These are phyloP conservation scores for Holothuria leucospilota DNA, from an alignment of 53 echinoderm and acorn worm species.

Conservation along the genomic window DNA sequence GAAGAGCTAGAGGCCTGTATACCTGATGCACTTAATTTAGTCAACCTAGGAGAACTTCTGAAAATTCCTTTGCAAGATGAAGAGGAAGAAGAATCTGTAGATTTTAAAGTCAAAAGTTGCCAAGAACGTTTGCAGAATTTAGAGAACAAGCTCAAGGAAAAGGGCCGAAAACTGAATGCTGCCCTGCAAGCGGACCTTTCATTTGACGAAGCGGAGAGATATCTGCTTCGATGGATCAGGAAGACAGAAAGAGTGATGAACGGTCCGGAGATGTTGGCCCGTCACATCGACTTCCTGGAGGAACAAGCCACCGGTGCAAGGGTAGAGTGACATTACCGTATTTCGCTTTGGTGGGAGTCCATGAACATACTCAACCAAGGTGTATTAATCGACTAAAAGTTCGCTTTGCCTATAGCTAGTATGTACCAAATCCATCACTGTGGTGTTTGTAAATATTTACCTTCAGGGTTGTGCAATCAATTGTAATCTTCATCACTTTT, in stretches of 20 bases:
- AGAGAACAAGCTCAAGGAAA: conserved; percentile 57
- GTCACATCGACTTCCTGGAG: conserved; percentile 63
- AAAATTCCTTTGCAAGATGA: conserved; percentile 38
- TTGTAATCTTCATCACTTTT: neutral
- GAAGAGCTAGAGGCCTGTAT: conserved; percentile 27
- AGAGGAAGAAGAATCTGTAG: conserved; percentile 64
- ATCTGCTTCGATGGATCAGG: conserved; percentile 86
- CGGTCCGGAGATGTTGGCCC: conserved; percentile 69
- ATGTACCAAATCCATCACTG: neutral
- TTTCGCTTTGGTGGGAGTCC: conserved; percentile 8
- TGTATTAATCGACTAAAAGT: neutral
- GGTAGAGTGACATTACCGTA: conserved; percentile 22
- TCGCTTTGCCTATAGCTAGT: neutral
- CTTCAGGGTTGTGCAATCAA: neutral
- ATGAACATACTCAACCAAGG: neutral
- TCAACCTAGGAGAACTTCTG: conserved; percentile 38
- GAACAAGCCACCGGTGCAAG: conserved; percentile 59
- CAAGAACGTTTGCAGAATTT: conserved; percentile 73
- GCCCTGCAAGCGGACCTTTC: conserved; percentile 75
- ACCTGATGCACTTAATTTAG: conserved; percentile 34
- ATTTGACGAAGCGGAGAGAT: conserved; percentile 76
- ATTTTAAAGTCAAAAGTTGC: conserved; percentile 59
- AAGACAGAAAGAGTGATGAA: conserved; percentile 77
- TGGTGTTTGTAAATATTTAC: conserved; percentile 1
- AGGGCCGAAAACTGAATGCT: conserved; percentile 61